Percentiles rank a stretch among this genome's conserved stretches.
phyloP scores from a whole-genome alignment of 2,113 vertebrate species.

The Synchiropus splendidus region DNA sequence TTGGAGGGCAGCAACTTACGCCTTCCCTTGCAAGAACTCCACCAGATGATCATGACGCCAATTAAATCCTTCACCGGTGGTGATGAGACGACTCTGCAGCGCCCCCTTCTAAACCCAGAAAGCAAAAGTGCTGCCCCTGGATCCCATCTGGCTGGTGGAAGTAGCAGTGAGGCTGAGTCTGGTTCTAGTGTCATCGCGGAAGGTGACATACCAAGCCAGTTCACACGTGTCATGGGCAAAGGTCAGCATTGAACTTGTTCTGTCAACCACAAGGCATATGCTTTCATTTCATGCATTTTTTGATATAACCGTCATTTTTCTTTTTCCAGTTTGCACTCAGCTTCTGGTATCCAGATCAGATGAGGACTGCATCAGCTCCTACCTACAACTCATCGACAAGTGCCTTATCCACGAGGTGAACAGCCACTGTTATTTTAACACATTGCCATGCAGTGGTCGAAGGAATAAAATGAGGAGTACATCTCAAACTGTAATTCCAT shows the following conservation, averaged over 20 bases:
- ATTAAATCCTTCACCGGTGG: slow-evolving; percentile 78
- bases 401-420: slow-evolving; percentile 93
- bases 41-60: slow-evolving; percentile 96
- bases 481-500: too few species aligned
- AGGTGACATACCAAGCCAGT: slow-evolving; percentile 89
- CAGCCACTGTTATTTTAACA: slow-evolving; percentile 7
- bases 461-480: too few species aligned
- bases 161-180: slow-evolving; percentile 78
- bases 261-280: not conserved
- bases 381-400: slow-evolving; percentile 97
- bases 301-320: slow-evolving; percentile 3
- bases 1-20: slow-evolving; percentile 90
- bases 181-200: slow-evolving; percentile 73
- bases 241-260: slow-evolving; percentile 72
- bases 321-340: slow-evolving; percentile 84
- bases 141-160: slow-evolving; percentile 64
- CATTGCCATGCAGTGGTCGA: too few species aligned
- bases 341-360: slow-evolving; percentile 93
- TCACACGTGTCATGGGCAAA: slow-evolving; percentile 98
- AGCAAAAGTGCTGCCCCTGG: slow-evolving; percentile 69
- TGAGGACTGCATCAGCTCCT: slow-evolving; percentile 97
- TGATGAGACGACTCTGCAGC: slow-evolving; percentile 65
- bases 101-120: slow-evolving; percentile 69
- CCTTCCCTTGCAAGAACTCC: slow-evolving; percentile 86
- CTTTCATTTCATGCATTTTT: not conserved